These are phyloP conservation scores for Zapus hudsonius DNA, from an alignment of 2,113 vertebrate genomes.

Conservation along the genomic window DNA sequence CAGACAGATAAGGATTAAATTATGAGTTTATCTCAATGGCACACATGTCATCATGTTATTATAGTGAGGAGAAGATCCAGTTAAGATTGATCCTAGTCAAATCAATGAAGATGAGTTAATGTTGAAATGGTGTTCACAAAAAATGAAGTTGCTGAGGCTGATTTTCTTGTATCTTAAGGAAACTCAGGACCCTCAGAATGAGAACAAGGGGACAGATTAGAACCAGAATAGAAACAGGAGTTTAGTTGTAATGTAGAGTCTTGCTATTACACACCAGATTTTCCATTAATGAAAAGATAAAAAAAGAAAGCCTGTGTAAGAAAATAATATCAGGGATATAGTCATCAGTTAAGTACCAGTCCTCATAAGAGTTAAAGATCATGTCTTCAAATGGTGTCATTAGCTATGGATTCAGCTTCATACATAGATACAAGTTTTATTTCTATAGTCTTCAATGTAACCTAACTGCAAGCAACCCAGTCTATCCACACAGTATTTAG, in stretches of 20 bases:
- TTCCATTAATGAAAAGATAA: background rate
- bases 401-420: background rate
- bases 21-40: background rate
- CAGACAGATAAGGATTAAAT: background rate
- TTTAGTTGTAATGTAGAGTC: background rate
- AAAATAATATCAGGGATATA: background rate
- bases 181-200: background rate
- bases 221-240: background rate
- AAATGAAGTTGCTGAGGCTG: fast-evolving
- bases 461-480: background rate
- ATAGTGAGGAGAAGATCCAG: background rate
- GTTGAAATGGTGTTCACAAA: background rate
- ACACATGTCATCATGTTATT: background rate
- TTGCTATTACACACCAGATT: background rate
- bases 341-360: background rate
- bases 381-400: background rate
- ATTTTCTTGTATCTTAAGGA: background rate
- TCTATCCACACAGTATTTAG: background rate
- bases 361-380: background rate
- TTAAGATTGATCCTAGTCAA: background rate
- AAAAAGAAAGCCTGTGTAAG: background rate
- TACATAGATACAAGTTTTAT: background rate
- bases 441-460: background rate
- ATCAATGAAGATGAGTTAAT: background rate
- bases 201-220: background rate